These are phyloP conservation scores for Lepidocyrtoides sp. DNA, from an alignment of 2,888 invertebrate species.

Conservation along the genomic window DNA sequence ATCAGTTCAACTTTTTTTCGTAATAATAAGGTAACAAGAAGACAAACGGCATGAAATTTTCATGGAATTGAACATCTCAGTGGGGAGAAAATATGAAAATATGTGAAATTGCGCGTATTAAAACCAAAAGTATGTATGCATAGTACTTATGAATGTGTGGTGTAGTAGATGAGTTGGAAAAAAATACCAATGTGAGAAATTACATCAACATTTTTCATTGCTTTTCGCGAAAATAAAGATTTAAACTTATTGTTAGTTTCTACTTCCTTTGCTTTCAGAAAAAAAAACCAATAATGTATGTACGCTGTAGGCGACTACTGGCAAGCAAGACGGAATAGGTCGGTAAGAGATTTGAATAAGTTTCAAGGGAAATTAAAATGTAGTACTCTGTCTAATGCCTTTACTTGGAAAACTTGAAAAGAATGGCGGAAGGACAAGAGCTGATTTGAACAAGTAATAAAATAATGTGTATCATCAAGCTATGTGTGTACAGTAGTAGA, in stretches of 20 bases:
- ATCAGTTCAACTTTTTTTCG: conserved; percentile 46
- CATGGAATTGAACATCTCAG: conserved; percentile 48
- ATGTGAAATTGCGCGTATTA: conserved; percentile 13
- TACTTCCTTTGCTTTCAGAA: background rate
- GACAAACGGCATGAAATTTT: conserved; percentile 57
- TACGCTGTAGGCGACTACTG: background rate
- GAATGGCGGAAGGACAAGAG: background rate
- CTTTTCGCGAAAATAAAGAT: background rate
- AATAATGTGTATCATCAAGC: background rate
- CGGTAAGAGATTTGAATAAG: conserved; percentile 27
- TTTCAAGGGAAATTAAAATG: conserved; percentile 70
- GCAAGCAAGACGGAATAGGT: background rate
- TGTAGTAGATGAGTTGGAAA: background rate
- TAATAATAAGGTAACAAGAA: conserved; percentile 47
- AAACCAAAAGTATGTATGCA: background rate
- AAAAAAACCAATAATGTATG: background rate
- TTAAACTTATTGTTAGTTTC: too few species aligned
- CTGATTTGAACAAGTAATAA: background rate
- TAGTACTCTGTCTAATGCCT: background rate
- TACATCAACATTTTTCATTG: conserved; percentile 47
- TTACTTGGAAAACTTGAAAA: background rate
- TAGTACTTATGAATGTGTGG: too few species aligned
- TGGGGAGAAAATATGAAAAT: background rate
- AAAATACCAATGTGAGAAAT: conserved; percentile 15
- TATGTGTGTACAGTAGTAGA: background rate